A percentile compares a stretch with the other conserved stretches of the same genome.
Evolutionary conservation across 2,888 invertebrate genomes (phyloP).

Genomic region (Hymenopus coronatus): DNA sequence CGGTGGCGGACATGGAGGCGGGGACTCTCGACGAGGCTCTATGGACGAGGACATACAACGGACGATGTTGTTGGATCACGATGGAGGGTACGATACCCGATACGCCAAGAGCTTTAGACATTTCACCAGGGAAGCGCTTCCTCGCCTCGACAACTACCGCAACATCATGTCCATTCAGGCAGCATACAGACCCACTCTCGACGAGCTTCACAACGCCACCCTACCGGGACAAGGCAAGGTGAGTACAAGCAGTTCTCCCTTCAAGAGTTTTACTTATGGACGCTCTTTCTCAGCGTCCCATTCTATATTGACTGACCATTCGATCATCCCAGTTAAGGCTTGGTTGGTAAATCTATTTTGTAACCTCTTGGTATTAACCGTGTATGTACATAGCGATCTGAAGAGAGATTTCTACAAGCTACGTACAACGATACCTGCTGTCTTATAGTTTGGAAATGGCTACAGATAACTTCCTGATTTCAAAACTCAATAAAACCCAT

Average conservation of each 20-base stretch:
- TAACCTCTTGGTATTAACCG: too few species aligned
- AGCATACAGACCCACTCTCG: conserved; percentile 80
- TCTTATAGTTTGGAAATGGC: too few species aligned
- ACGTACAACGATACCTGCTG: too few species aligned
- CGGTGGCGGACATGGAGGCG: conserved; percentile 50
- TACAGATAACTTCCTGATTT: too few species aligned
- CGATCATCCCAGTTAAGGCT: background rate
- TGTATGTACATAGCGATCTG: too few species aligned
- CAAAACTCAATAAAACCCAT: too few species aligned
- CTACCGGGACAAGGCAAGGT: conserved; percentile 74
- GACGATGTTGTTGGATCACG: conserved; percentile 40
- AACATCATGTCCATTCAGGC: conserved; percentile 87
- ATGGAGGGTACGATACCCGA: conserved; percentile 57
- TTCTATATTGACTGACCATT: too few species aligned
- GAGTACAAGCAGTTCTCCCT: conserved; percentile 41
- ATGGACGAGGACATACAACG: conserved; percentile 46
- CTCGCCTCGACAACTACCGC: conserved; percentile 83
- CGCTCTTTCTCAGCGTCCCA: too few species aligned
- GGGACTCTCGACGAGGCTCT: conserved; percentile 45
- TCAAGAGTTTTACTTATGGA: too few species aligned
- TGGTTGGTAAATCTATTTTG: too few species aligned
- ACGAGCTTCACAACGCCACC: conserved; percentile 84
- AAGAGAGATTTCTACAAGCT: too few species aligned
- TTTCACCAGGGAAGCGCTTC: conserved; percentile 82
- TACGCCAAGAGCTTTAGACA: conserved; percentile 80